Evolutionary conservation across 2,888 invertebrate genomes (phyloP).

Genomic region (Sphaerophoria taeniata): DNA sequence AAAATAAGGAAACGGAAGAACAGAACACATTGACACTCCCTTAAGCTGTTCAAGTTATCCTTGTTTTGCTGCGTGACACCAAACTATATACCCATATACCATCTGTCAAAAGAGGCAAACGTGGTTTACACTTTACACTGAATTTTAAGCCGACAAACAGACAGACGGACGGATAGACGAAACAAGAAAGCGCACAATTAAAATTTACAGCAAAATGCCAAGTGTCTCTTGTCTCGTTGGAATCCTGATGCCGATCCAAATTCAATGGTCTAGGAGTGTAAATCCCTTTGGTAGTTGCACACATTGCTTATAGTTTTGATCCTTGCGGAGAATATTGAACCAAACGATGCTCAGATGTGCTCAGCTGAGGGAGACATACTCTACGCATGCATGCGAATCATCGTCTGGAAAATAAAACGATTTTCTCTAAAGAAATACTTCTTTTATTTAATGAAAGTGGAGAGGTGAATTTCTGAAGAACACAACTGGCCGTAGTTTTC

Average conservation of each 20-base stretch:
- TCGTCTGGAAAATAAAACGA: constrained; percentile 37
- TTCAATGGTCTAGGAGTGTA: constrained; percentile 41
- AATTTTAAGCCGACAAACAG: neutral
- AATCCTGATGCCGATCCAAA: too few species aligned
- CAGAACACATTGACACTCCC: constrained; percentile 30
- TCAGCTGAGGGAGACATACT: constrained; percentile 37
- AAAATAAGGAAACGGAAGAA: neutral
- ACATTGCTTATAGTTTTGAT: constrained; percentile 14
- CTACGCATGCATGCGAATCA: constrained; percentile 21
- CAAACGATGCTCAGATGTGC: constrained; percentile 50
- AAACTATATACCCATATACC: neutral
- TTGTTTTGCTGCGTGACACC: constrained; percentile 36
- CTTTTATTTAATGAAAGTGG: constrained; percentile 30
- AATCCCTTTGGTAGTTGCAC: constrained; percentile 30
- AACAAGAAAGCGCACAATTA: constrained; percentile 60
- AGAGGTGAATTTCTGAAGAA: constrained; percentile 25
- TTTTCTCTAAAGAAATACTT: constrained; percentile 37
- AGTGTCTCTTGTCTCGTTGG: constrained; percentile 43
- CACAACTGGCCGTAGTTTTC: neutral
- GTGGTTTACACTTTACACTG: neutral
- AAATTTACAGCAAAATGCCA: constrained; percentile 56
- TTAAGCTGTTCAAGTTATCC: constrained; percentile 51
- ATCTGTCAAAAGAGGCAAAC: neutral
- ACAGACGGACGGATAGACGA: constrained; percentile 28
- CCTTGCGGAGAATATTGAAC: constrained; percentile 38